Evolutionary conservation across 1,140 invertebrate species (phyloP), one percentile per base, ranked within the genome.

Genomic region (Drosophila nigromelanica): DNA sequence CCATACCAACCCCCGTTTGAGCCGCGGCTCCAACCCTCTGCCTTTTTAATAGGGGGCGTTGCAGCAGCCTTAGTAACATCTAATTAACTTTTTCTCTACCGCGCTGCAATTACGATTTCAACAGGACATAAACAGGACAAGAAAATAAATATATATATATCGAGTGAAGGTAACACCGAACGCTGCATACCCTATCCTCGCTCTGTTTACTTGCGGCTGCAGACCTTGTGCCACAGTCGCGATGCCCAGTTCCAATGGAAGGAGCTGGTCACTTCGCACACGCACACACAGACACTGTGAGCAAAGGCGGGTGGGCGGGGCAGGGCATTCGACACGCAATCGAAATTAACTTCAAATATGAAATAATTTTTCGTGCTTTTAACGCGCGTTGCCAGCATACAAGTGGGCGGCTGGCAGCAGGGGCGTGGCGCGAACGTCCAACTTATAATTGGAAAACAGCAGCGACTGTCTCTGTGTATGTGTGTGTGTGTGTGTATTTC

Each of bases 321-420:
- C 62, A 14, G 59, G 60, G 52, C 50, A 67, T 72, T 80, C 62
- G 82, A 86, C 86, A 89, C 87, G 86, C 86, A 89, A 89, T 89
- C 86, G 81, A 89, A 90, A 89, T 89, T 89, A 89, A 89, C 86
- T 90, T 89, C 81, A 83, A 90, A 89, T 89, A 90, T 86, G 78
- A 90, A 90, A 89, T 89, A 89, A 89, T 90, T 89, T 89, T 79
- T 79, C 35, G 58, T 90, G 66, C 80, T 86, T 89, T 89, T 90
- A 90, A 87, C 85, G 85, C 74, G 79, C 79, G 70, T 62, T 50
- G 68, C 45, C 61, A 72, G 68, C 40, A 43, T 59, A 67, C 55
- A 67, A 50, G 61, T 60, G 69, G 58, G 68, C 60, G 61, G 60
- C 45, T 39, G 64, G 76, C 24, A 45, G 62, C 68, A 51, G 52